Evolutionary conservation across 2,888 invertebrate species (phyloP).

Genomic region (Aleiodes leptofemur): DNA sequence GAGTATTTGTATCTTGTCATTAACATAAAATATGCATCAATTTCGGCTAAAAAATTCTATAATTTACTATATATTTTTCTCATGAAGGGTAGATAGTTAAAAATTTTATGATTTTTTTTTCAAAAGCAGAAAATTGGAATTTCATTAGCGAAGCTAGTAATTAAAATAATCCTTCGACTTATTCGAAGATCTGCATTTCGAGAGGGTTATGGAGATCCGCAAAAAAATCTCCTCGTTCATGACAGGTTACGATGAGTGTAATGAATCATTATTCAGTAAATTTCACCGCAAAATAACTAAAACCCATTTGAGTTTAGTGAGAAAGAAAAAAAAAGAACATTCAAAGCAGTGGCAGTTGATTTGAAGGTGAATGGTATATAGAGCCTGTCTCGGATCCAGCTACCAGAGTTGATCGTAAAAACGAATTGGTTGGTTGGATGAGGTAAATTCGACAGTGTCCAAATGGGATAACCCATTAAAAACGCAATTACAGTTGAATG

Average conservation of each 20-base stretch:
- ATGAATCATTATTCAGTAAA: neutral
- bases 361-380: constrained; percentile 28
- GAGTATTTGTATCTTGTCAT: no score
- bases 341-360: constrained; percentile 47
- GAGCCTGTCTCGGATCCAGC: constrained; percentile 4
- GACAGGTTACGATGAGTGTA: constrained; percentile 5
- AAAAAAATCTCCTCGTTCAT: neutral
- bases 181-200: no score
- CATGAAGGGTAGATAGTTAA: no score
- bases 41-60: no score
- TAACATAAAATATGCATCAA: no score
- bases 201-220: neutral
- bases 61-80: no score
- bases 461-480: constrained; percentile 62
- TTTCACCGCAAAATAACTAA: constrained; percentile 42
- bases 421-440: constrained; percentile 57
- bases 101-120: no score
- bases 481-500: constrained; percentile 69
- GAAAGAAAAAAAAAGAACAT: constrained; percentile 44
- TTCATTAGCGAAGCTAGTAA: no score
- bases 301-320: constrained; percentile 53
- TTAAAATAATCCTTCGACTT: no score
- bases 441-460: constrained; percentile 65
- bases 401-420: constrained; percentile 60
- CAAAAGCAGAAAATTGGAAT: neutral